Base-by-base conservation (phyloP, 2,888 invertebrate genomes). In the Elegia similella region DNA sequence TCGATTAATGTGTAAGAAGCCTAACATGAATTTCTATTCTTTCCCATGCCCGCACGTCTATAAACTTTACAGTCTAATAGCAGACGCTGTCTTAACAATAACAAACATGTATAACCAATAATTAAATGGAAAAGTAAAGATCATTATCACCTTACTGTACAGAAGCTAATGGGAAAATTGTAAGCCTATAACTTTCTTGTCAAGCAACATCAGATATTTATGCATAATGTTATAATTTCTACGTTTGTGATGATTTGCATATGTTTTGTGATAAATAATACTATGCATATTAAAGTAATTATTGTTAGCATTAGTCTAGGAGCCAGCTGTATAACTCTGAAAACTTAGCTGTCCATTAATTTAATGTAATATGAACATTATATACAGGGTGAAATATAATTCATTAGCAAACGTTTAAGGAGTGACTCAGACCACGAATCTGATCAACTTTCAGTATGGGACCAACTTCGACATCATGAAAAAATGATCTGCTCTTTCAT, bases 31-130 rank as follows among this genome's bases (percentile, higher is more conserved):
- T 55, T 55, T 47, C 55, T 42, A 55, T 48, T 17, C 32, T 55
- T 55, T 47, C 55, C 47, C 55, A 55, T 42, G 10, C 38, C 34
- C 32, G 47, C 46, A 47, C 43, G 23, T 42, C 46, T 13, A 55
- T 55, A 47, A 34, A 42, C 13, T 56, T 56, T 56, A 56, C 47
- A 56, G 48, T 56, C 29, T 56, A 56, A 56, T 56, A 42, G 42
- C 46, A 17, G 15, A 44, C 44, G 55, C 38, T 52, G n/a, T 42
- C 23, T n/a, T 17, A 17, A 42, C 23, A 52, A 42, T 15, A 2
- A 34, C 30, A 34, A 52, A 15, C 7, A 34, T 13, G 16, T 13
- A 13, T 29, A 47, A 47, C 29, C 29, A 29, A 47, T 47, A 47
- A 29, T 29, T 29, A 30, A 6, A 29, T 32, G 10, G 32, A 48